These are phyloP conservation scores for Zygothrica quintamaculata DNA, from an alignment of 2,888 invertebrate species.

Conservation along the genomic window DNA sequence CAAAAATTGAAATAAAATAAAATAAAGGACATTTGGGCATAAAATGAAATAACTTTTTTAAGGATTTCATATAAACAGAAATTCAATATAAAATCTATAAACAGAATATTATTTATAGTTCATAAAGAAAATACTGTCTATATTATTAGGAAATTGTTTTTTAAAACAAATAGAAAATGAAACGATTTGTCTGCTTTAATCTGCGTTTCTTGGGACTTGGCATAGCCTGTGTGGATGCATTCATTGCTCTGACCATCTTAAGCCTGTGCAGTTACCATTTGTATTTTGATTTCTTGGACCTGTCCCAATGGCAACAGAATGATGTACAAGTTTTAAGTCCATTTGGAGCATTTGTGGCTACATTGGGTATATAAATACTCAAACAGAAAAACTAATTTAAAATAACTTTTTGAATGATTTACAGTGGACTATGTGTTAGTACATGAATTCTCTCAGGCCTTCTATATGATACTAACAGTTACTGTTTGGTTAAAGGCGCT, in stretches of 20 bases:
- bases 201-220: constrained; percentile 71
- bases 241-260: constrained; percentile 67
- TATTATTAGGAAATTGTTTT: not conserved
- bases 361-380: constrained; percentile 64
- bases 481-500: constrained; percentile 80
- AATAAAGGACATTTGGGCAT: not conserved
- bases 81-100: not conserved
- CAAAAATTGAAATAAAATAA: not conserved
- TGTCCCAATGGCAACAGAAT: constrained; percentile 74
- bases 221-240: constrained; percentile 76
- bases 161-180: constrained; percentile 58
- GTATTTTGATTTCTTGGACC: constrained; percentile 75
- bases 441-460: constrained; percentile 81
- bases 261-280: constrained; percentile 76
- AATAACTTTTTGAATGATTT: constrained; percentile 7
- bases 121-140: too few species aligned
- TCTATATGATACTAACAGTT: constrained; percentile 80
- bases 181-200: constrained; percentile 78
- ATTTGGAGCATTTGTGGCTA: constrained; percentile 72
- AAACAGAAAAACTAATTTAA: not conserved
- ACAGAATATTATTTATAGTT: too few species aligned
- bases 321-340: constrained; percentile 78
- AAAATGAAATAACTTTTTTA: not conserved
- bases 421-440: constrained; percentile 80
- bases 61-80: not conserved